Evolutionary conservation across 2,113 vertebrate species (phyloP), one percentile per base, ranked within the genome.

Genomic region (Tinamus guttatus): DNA sequence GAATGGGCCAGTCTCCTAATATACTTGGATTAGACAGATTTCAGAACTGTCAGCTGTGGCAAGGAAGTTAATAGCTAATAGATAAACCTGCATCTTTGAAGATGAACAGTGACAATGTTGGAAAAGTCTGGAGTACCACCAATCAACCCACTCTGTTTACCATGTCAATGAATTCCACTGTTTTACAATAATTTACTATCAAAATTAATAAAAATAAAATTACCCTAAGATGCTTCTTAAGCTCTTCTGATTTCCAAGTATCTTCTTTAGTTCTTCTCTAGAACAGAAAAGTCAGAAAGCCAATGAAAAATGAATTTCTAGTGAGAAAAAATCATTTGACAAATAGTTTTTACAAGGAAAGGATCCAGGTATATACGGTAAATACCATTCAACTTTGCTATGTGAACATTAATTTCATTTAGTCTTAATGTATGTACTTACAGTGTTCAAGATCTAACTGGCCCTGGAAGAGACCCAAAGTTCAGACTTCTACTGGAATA

Each of bases 221-320:
- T 96, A 99, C 99, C 98, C 90, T 96, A 40, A 99, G 96, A 73
- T 99, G 97, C 95, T 93, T 99, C 80, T 96, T 98, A 84, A 99
- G 98, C 47, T 99, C 99, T 62, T 99, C 98, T 87, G 98, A 80
- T 96, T 97, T 99, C 99, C 99, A 99, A 54, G 99, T 99, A 89
- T 99, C 99, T 95, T 99, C 99, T 97, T 97, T 99, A 60, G 98
- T 98, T 97, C 98, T 96, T 98, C 97, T 98, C 99, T 99, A 87
- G 69, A 86, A 96, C 1, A 93, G 38, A 94, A 69, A 94, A 88
- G 56, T 77, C 15, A 91, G 60, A 21, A 79, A 89, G 81, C 87
- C 11, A 34, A 15, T 40, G 25, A 78, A 63, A 38, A 73, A 69
- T 49, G 17, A 58, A 82, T 32, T 1, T 80, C 47, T 73, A 88